Base-by-base conservation (phyloP, 2,888 invertebrate genomes). In the Ophion costatus region DNA sequence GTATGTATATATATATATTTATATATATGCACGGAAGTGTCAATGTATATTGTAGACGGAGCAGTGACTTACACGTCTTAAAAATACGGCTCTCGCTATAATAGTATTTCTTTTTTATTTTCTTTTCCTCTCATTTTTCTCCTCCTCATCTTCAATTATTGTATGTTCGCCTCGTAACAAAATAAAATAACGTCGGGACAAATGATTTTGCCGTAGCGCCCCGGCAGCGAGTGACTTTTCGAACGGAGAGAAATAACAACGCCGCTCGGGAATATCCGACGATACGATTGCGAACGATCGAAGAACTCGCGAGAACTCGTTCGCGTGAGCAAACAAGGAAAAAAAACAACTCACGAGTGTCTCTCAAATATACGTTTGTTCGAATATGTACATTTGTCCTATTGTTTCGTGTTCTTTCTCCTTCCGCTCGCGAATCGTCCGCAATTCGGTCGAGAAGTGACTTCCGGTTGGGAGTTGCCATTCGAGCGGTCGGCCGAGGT, bases 11-110 rank as follows among this genome's bases (percentile, higher is more conserved):
- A 56, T 77, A 66, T 75, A 56, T 66, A 33, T 67, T 38, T 66
- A 56, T 76, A 56, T 77, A 66, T 84, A 45, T 79, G 61, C 76
- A 80, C 70, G 29, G 51, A 17, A 51, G 51, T 51, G 51, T 51
- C 14, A 51, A 51, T 84, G 45, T 70, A 75, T 77, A 56, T 59
- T 66, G 79, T 79, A 80, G 76, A 82, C 82, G 82, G 85, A 85
- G 85, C 85, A 73, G 85, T 73, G 79, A 85, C 82, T 73, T 66
- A 71, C 75, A 33, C 57, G 79, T 79, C 85, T 76, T 85, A 75
- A 82, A 82, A 85, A 82, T 82, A 85, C 85, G 76, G 82, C 85
- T 79, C 82, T 76, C 66, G 76, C 79, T 85, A 56, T 84, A 66
- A 75, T 79, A 57, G 20, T 77, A 22, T 71, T 71, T 45, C 42